These are phyloP conservation scores for Anoplolepis gracilipes DNA, from an alignment of 1,140 invertebrate genomes.

Conservation along the genomic window DNA sequence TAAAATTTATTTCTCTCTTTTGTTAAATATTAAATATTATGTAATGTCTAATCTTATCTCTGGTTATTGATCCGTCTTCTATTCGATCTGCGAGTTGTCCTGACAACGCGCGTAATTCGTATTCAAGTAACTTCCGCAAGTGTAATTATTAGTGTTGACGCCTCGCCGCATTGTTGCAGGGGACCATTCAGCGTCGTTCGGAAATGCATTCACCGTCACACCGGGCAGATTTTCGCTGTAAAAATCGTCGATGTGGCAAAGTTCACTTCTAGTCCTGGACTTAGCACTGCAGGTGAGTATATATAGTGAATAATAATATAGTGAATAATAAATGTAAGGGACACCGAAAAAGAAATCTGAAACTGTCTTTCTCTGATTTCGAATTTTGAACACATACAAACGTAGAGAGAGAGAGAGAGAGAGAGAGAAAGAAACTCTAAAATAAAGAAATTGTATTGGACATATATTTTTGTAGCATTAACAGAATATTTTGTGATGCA, in stretches of 20 bases:
- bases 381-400: background rate
- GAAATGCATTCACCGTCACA: constrained; percentile 97
- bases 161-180: constrained; percentile 88
- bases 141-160: constrained; percentile 54
- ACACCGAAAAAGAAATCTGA: background rate
- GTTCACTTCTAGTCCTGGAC: constrained; percentile 97
- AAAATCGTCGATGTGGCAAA: constrained; percentile 99
- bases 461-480: background rate
- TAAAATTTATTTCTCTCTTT: background rate
- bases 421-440: constrained; percentile 4
- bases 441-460: background rate
- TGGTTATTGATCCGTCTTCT: background rate
- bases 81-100: background rate
- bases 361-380: background rate
- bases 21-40: background rate
- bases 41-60: background rate
- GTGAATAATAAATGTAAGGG: background rate
- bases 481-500: background rate
- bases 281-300: constrained; percentile 96
- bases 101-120: constrained; percentile 8
- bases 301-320: background rate
- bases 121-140: background rate
- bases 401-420: no score
- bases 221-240: constrained; percentile 98
- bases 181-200: constrained; percentile 98